Conservation (phyloP, 2,888 invertebrate species). For the Folsomia manolachei region DNA sequence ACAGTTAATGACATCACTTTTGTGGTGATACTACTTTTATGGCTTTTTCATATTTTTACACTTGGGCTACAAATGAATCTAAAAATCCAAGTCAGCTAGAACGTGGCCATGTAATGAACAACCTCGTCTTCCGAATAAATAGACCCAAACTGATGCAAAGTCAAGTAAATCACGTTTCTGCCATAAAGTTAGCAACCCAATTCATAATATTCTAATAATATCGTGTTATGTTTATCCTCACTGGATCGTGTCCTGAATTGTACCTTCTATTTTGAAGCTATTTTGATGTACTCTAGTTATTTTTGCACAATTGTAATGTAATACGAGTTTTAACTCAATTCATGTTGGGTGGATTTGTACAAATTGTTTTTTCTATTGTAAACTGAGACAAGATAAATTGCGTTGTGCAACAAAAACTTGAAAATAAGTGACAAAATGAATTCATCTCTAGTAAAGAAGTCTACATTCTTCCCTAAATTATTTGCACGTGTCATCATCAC, state of each 20-base stretch:
- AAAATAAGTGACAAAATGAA: not conserved
- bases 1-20: not conserved
- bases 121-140: not conserved
- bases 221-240: too few species aligned
- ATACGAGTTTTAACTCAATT: not conserved
- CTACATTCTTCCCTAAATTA: not conserved
- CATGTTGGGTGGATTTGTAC: not conserved
- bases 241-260: too few species aligned
- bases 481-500: not conserved
- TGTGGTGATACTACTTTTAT: not conserved
- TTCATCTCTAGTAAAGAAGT: too few species aligned
- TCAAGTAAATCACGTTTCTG: conserved; percentile 4
- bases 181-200: not conserved
- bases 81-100: too few species aligned
- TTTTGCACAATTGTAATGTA: not conserved
- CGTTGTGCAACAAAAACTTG: not conserved
- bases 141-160: not conserved
- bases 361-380: not conserved
- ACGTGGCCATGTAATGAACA: not conserved
- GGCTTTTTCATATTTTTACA: not conserved
- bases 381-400: not conserved
- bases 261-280: not conserved
- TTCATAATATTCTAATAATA: not conserved
- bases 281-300: not conserved
- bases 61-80: not conserved